These are phyloP conservation scores for Aphis craccivora DNA, from an alignment of 1,140 invertebrate species.

Conservation along the genomic window DNA sequence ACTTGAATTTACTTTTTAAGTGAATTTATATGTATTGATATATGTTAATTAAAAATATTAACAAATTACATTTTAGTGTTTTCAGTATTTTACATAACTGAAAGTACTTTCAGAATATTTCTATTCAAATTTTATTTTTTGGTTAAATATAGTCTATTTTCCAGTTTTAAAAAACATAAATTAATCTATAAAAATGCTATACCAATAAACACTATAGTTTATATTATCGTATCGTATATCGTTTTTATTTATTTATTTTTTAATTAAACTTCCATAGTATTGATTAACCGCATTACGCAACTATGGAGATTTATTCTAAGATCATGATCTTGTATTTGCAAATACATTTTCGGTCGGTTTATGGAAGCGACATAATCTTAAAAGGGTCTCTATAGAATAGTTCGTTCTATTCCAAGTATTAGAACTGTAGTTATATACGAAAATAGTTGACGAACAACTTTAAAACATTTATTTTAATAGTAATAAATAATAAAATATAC, in stretches of 20 bases:
- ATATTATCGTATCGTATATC: not conserved
- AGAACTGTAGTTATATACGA: not conserved
- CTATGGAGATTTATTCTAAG: not conserved
- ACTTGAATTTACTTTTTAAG: not conserved
- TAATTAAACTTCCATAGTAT: not conserved
- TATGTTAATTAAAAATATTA: not conserved
- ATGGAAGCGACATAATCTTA: not conserved
- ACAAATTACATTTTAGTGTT: not conserved
- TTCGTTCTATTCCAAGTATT: not conserved
- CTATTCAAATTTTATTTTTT: not conserved
- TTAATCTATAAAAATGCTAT: not conserved
- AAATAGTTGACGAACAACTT: not conserved
- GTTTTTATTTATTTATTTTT: not conserved
- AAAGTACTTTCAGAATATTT: not conserved
- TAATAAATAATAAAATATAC: no score
- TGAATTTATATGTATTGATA: not conserved
- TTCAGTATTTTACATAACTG: not conserved
- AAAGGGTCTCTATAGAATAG: not conserved
- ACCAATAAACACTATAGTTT: not conserved
- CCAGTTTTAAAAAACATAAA: not conserved
- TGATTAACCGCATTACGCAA: not conserved
- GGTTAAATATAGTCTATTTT: not conserved
- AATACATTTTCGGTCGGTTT: not conserved
- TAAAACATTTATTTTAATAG: not conserved
- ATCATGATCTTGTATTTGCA: no score